Percentiles rank a stretch among this genome's conserved stretches.
phyloP scores from a whole-genome alignment of 2,113 vertebrate species.

The Pogonocichla stellata region DNA sequence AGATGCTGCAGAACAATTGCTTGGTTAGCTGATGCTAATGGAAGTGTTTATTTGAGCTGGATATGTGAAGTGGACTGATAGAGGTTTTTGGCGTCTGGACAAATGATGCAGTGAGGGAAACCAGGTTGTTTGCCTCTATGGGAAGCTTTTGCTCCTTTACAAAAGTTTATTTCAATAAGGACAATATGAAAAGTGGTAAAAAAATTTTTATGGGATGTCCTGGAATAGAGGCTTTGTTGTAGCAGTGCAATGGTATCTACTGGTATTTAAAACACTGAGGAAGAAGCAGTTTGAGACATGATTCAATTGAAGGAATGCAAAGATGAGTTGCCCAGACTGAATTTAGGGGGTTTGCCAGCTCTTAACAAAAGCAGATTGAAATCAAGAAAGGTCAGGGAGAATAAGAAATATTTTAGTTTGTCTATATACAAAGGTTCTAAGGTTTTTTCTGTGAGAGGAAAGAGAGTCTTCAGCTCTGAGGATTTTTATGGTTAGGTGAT shows the following conservation, averaged over 20 bases:
- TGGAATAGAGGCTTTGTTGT: neutral
- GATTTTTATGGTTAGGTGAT: neutral
- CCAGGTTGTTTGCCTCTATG: neutral
- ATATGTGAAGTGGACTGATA: neutral
- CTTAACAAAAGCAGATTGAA: neutral
- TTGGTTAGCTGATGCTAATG: neutral
- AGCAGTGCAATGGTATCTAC: neutral
- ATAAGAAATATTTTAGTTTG: neutral
- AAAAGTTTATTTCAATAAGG: neutral
- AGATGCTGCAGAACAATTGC: neutral
- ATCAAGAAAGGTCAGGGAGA: neutral
- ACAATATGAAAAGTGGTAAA: neutral
- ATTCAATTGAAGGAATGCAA: neutral
- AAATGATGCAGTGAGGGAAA: neutral
- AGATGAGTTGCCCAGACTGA: neutral
- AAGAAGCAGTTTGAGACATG: neutral
- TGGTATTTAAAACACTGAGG: neutral
- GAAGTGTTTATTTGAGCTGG: neutral
- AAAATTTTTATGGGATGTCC: neutral
- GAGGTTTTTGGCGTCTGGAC: neutral
- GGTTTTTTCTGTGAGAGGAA: neutral
- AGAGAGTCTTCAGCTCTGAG: neutral
- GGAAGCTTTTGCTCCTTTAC: neutral
- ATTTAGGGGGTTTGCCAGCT: neutral
- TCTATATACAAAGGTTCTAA: neutral